Conservation (phyloP, 2,797 vertebrate genomes). For the Catharus ustulatus region DNA sequence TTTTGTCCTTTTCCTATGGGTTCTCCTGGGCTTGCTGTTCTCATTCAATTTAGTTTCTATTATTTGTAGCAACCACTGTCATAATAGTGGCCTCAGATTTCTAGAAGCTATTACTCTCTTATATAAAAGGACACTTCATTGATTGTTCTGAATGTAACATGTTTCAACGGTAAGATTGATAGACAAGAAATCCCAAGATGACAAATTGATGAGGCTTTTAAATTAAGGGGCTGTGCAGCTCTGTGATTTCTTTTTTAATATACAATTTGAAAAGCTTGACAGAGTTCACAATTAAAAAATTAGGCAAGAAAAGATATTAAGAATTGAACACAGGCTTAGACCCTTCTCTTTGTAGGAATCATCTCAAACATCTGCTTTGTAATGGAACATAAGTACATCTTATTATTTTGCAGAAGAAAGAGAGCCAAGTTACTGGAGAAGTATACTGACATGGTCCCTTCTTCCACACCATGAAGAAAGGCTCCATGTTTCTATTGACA, state of each 20-base stretch:
- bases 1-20: not conserved
- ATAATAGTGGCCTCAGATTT: constrained; percentile 5
- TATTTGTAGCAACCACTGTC: constrained; percentile 16
- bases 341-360: not conserved
- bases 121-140: constrained; percentile 38
- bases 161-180: constrained; percentile 33
- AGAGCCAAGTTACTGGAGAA: not conserved
- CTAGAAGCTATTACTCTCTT: constrained; percentile 38
- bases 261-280: not conserved
- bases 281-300: not conserved
- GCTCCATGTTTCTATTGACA: not conserved
- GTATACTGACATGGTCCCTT: not conserved
- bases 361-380: not conserved
- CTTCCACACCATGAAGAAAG: not conserved
- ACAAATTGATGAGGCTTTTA: constrained; percentile 4
- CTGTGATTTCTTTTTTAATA: not conserved
- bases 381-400: not conserved
- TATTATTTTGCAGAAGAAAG: not conserved
- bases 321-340: not conserved
- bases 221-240: not conserved
- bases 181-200: not conserved
- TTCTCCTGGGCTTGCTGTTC: not conserved
- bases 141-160: constrained; percentile 44
- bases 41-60: not conserved
- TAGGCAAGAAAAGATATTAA: not conserved